A percentile compares a stretch with the other conserved stretches of the same genome.
Conservation (phyloP, 1,140 invertebrate species). For the Drosophila triauraria region DNA sequence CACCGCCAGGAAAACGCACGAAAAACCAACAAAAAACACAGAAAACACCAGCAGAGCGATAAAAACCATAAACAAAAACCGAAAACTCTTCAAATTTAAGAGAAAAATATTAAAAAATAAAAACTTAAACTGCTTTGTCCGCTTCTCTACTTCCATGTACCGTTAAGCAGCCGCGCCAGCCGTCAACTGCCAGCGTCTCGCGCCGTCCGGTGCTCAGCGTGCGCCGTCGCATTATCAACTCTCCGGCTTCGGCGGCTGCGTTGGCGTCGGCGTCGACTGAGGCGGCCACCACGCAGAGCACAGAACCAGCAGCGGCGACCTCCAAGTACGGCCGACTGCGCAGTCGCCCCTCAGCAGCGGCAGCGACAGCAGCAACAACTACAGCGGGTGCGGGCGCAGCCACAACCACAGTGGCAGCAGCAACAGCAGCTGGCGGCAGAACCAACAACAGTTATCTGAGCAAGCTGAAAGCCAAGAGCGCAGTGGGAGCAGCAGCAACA, state of each 20-base stretch:
- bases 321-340: conserved; percentile 65
- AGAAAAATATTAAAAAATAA: not conserved
- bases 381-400: not conserved
- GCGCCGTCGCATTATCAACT: conserved; percentile 77
- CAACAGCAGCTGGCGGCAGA: conserved; percentile 32
- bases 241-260: conserved; percentile 46
- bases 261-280: conserved; percentile 33
- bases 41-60: conserved; percentile 17
- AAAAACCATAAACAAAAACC: conserved; percentile 19
- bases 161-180: conserved; percentile 69
- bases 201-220: conserved; percentile 78
- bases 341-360: conserved; percentile 38
- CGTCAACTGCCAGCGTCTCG: conserved; percentile 58
- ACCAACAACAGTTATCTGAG: conserved; percentile 55
- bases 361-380: conserved; percentile 28
- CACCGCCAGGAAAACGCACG: conserved; percentile 37
- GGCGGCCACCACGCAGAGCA: conserved; percentile 46
- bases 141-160: conserved; percentile 55
- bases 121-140: conserved; percentile 28
- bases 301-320: conserved; percentile 56
- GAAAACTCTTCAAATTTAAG: not conserved
- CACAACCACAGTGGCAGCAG: conserved; percentile 14
- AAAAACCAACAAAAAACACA: conserved; percentile 14
- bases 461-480: conserved; percentile 65
- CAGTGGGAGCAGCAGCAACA: conserved; percentile 10